Percentiles rank a stretch among this genome's conserved stretches.
phyloP scores from a whole-genome alignment of 2,888 invertebrate species.

The Scrobipalpa atriplicella region DNA sequence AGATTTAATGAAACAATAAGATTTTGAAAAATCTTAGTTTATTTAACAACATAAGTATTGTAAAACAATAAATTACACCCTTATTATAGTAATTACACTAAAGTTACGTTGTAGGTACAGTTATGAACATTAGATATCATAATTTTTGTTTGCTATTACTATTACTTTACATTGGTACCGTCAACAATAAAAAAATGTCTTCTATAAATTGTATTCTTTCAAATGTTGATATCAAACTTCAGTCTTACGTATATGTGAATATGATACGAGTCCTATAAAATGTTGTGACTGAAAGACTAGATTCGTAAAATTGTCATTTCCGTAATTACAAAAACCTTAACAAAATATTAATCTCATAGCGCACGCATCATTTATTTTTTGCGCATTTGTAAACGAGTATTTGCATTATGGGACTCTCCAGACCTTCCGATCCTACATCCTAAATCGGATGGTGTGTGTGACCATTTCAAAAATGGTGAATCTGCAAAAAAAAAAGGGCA shows the following conservation, averaged over 20 bases:
- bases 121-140: background rate
- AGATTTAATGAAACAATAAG: conserved; percentile 33
- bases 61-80: conserved; percentile 70
- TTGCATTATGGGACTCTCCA: background rate
- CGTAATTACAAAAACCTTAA: conserved; percentile 24
- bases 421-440: too few relatives aligned
- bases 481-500: too few relatives aligned
- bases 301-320: conserved; percentile 64
- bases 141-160: background rate
- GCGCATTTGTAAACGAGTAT: background rate
- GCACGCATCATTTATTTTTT: background rate
- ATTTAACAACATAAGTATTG: conserved; percentile 71
- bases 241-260: conserved; percentile 62
- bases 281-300: conserved; percentile 66
- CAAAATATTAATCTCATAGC: conserved; percentile 64
- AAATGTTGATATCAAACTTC: conserved; percentile 39
- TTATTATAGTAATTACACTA: conserved; percentile 39
- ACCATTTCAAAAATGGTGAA: too few relatives aligned
- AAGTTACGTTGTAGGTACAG: background rate
- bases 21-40: conserved; percentile 48
- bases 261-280: conserved; percentile 44
- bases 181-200: background rate
- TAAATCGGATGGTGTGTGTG: too few relatives aligned
- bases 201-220: conserved; percentile 22
- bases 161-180: background rate